Conservation (phyloP, 2,888 invertebrate genomes). For the Nemotelus nigrinus region DNA sequence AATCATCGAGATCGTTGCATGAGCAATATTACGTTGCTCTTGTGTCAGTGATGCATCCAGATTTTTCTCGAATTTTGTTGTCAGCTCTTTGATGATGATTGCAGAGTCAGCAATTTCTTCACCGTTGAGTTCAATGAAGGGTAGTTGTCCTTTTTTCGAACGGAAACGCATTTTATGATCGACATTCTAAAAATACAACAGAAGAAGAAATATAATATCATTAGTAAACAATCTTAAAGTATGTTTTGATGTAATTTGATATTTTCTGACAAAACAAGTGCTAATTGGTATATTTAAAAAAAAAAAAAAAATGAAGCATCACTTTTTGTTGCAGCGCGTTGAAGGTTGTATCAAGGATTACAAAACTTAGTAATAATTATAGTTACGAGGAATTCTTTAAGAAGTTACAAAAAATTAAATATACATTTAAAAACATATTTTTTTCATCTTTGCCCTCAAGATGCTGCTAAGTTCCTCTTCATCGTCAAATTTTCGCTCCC, state of each 20-base stretch:
- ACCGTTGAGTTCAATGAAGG: slow-evolving; percentile 94
- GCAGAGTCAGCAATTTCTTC: slow-evolving; percentile 93
- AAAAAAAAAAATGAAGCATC: not conserved
- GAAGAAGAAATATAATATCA: slow-evolving; percentile 49
- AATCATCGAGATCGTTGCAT: slow-evolving; percentile 94
- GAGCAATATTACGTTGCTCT: slow-evolving; percentile 87
- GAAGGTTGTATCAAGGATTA: too few species aligned
- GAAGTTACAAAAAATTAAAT: too few species aligned
- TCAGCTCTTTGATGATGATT: slow-evolving; percentile 88
- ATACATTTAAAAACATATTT: too few species aligned
- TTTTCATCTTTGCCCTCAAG: too few species aligned
- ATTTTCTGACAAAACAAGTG: not conserved
- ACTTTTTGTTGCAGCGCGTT: too few species aligned
- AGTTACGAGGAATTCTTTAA: too few species aligned
- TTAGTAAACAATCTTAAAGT: not conserved
- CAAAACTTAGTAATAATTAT: too few species aligned
- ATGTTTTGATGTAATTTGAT: not conserved
- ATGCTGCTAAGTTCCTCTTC: too few species aligned
- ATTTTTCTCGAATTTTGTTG: slow-evolving; percentile 84
- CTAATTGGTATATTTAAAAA: not conserved
- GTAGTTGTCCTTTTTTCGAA: slow-evolving; percentile 93
- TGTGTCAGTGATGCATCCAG: slow-evolving; percentile 83
- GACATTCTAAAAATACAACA: slow-evolving; percentile 79
- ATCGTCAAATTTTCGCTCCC: too few species aligned
- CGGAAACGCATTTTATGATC: slow-evolving; percentile 94